These are phyloP conservation scores for Calycopis cecrops DNA, from an alignment of 1,140 invertebrate species.

Conservation along the genomic window DNA sequence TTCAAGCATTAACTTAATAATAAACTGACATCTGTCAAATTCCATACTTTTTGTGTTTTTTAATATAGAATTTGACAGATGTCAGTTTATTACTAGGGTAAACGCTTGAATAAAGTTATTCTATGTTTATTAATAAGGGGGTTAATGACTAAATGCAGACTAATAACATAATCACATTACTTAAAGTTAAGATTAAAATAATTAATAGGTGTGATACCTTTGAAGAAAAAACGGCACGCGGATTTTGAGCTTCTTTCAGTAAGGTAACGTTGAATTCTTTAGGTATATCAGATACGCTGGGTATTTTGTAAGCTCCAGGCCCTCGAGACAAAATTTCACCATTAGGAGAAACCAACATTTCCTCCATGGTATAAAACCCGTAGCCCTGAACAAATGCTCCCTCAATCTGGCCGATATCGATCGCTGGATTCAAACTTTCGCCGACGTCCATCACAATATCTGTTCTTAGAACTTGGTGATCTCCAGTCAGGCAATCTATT, in stretches of 20 bases:
- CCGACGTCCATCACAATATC: constrained; percentile 85
- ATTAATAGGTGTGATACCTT: constrained; percentile 71
- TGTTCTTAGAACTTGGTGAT: constrained; percentile 78
- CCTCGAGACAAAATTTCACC: constrained; percentile 77
- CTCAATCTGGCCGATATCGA: constrained; percentile 84
- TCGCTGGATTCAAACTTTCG: constrained; percentile 81
- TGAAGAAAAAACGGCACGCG: constrained; percentile 80
- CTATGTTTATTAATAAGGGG: no score
- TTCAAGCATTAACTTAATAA: no score
- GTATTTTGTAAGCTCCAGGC: constrained; percentile 82
- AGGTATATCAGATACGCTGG: constrained; percentile 75
- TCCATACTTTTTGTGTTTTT: no score
- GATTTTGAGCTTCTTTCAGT: constrained; percentile 78
- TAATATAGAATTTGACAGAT: no score
- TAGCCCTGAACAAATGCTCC: constrained; percentile 82
- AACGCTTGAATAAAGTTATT: no score
- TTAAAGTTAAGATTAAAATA: no score
- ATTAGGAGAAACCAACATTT: constrained; percentile 75
- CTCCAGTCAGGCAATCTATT: constrained; percentile 77
- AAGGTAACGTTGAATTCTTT: constrained; percentile 80
- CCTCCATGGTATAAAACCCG: constrained; percentile 80
- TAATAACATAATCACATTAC: no score
- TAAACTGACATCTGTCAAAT: no score
- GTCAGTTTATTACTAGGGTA: no score
- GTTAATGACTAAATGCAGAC: no score